These are phyloP conservation scores for Neodiprion lecontei DNA, from an alignment of 1,140 invertebrate species.

Conservation along the genomic window DNA sequence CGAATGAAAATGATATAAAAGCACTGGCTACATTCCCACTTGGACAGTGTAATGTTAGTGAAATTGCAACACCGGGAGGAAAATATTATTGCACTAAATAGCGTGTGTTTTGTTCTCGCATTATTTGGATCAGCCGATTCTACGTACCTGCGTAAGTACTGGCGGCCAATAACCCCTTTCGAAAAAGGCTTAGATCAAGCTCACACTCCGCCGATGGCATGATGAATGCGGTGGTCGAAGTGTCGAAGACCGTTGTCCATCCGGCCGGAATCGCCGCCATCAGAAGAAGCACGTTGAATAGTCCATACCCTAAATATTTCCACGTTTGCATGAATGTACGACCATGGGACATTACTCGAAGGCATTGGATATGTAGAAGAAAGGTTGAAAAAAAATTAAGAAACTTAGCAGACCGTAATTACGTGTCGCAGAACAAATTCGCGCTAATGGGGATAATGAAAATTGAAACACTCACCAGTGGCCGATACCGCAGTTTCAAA, in stretches of 20 bases:
- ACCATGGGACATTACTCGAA: no score
- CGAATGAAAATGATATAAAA: no score
- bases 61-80: no score
- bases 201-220: constrained; percentile 55
- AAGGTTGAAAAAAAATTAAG: not conserved
- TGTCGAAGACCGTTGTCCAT: constrained; percentile 52
- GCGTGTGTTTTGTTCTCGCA: no score
- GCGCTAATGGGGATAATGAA: not conserved
- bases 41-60: no score
- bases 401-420: not conserved
- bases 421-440: no score
- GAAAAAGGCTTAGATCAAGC: constrained; percentile 48
- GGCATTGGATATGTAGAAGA: constrained; percentile 7
- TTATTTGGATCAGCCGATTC: not conserved
- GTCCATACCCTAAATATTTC: constrained; percentile 47
- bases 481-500: constrained; percentile 45
- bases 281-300: constrained; percentile 54
- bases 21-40: no score
- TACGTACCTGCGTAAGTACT: constrained; percentile 50
- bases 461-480: constrained; percentile 42
- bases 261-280: constrained; percentile 49
- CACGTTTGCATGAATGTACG: no score
- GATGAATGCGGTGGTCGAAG: constrained; percentile 53
- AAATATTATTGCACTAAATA: no score
- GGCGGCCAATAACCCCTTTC: constrained; percentile 50